Percentiles rank a stretch among this genome's conserved stretches.
Conservation (phyloP, 2,113 vertebrate species). For the Sphyrna mokarran region DNA sequence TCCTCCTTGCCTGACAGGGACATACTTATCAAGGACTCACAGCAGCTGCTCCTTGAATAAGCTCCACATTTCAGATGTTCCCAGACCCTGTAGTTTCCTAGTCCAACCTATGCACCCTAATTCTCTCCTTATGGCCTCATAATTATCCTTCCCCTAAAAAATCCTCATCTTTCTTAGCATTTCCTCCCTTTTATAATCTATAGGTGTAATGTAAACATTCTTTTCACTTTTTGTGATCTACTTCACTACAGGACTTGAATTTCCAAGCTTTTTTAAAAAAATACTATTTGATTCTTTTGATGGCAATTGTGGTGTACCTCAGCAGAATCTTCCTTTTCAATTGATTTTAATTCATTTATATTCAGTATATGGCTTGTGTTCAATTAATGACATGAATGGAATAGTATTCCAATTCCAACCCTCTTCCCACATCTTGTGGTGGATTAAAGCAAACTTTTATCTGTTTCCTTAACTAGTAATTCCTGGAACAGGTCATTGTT, state of each 20-base stretch:
- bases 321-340: neutral
- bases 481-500: no score
- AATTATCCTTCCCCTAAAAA: no score
- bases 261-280: slow-evolving; percentile 10
- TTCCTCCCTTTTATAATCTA: neutral
- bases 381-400: neutral
- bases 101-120: no score
- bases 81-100: no score
- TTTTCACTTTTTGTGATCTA: neutral
- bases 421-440: no score
- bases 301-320: neutral
- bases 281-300: neutral
- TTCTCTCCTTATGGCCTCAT: no score
- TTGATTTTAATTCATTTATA: neutral
- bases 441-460: no score
- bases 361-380: neutral
- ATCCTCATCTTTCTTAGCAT: neutral
- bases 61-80: no score
- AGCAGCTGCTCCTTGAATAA: no score
- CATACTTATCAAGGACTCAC: no score
- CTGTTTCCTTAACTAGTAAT: no score
- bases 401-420: neutral
- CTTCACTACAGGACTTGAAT: neutral
- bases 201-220: neutral
- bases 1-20: no score